Evolutionary conservation across 2,888 invertebrate species (phyloP), one percentile per base, ranked within the genome.

Genomic region (Selenia dentaria): DNA sequence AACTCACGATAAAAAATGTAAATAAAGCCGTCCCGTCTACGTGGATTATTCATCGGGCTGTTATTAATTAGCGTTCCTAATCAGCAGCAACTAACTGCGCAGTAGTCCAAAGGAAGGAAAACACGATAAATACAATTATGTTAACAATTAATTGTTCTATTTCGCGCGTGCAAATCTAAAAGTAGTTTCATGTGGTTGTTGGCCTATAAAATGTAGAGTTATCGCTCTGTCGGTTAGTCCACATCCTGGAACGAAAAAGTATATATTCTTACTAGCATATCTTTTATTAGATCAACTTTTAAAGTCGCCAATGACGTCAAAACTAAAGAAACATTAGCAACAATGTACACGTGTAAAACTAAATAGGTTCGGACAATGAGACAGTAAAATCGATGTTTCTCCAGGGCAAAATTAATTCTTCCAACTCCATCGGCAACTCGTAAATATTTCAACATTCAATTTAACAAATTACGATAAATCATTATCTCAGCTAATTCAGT

Each of bases 51-150:
- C 65, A 67, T 70, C 64, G 50, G 40, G 55, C 54, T 56, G 58
- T 59, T 54, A 62, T 66, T 72, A 69, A 73, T 73, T 69, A 69
- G 65, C 60, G 65, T 66, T 63, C 45, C 53, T 67, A 67, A 72
- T 69, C 64, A 59, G 22, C 33, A 16, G 50, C 47, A 55, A 42
- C 46, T 45, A 54, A 67, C 64, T 74, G 59, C 74, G 74, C 70
- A 75, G 70, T 74, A 59, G 42, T 29, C 26, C 40, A 47, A 31
- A 45, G 54, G 31, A 48, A 67, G 65, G 66, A 66, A 70, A 73
- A 65, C 41, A 59, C 61, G 65, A 63, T 65, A 67, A 61, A 66
- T 33, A 58, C 51, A 58, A 52, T 51, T 60, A 55, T 51, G 43
- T 47, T 29, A 48, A 51, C 40, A 33, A 38, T 39, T 34, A 46